Conservation (phyloP, 2,113 vertebrate species). For the Spea multiplicata region DNA sequence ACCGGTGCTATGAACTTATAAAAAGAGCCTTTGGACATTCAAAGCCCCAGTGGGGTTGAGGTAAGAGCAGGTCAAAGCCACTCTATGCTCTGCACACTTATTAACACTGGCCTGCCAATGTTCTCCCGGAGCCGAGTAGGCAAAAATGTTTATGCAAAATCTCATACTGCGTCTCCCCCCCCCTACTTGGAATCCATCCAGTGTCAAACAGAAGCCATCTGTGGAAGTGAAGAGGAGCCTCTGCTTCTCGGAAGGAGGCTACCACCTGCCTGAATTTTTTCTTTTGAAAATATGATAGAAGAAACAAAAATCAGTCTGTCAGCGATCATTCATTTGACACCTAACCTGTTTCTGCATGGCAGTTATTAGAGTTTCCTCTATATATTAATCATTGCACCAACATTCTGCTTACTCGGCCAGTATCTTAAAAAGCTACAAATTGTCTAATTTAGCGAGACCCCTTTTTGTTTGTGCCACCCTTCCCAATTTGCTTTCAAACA, state of each 20-base stretch:
- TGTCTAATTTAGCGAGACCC: too few relatives aligned
- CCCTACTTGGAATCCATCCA: slow-evolving; percentile 4
- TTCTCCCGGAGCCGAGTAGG: not conserved
- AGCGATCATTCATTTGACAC: too few relatives aligned
- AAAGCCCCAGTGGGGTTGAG: not conserved
- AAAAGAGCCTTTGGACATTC: slow-evolving; percentile 2
- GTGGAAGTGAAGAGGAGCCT: slow-evolving; percentile 13
- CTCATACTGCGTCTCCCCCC: slow-evolving; percentile 15
- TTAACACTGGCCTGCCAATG: not conserved
- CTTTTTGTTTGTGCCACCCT: too few relatives aligned
- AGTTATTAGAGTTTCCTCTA: too few relatives aligned
- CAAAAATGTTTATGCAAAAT: slow-evolving; percentile 11
- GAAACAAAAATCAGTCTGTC: too few relatives aligned
- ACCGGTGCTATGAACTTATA: not conserved
- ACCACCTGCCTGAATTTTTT: not conserved
- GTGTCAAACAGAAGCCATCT: slow-evolving; percentile 32
- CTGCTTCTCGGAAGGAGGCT: slow-evolving; percentile 19
- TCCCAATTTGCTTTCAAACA: too few relatives aligned
- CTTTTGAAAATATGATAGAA: not conserved
- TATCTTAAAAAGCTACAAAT: too few relatives aligned
- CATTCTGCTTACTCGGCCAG: too few relatives aligned
- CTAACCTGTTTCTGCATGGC: too few relatives aligned
- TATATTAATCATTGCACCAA: too few relatives aligned
- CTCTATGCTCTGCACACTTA: rapidly evolving
- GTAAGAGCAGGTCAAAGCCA: slow-evolving; percentile 14